phyloP scores from a whole-genome alignment of 2,113 vertebrate genomes.

The Circaetus cinerascens region DNA sequence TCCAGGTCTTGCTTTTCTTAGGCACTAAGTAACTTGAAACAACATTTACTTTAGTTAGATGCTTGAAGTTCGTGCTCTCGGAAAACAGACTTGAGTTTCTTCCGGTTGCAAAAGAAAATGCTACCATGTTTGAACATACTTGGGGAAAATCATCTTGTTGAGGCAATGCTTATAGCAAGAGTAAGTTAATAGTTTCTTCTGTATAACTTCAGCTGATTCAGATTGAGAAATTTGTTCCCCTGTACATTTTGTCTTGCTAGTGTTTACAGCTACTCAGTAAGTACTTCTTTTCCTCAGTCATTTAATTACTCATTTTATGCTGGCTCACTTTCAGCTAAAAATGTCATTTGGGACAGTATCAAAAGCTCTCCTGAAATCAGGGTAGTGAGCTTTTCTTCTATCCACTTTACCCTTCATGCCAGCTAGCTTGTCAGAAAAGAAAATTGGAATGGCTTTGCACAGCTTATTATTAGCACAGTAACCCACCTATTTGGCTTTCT shows the following conservation, averaged over 20 bases:
- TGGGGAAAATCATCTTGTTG: not conserved
- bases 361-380: not conserved
- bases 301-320: not conserved
- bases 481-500: not conserved
- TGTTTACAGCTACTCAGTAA: not conserved
- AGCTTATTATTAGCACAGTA: not conserved
- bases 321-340: not conserved
- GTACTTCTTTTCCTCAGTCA: not conserved
- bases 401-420: not conserved
- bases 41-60: not conserved
- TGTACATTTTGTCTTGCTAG: not conserved
- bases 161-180: not conserved
- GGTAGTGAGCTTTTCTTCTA: not conserved
- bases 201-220: not conserved
- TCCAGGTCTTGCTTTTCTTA: not conserved
- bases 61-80: not conserved
- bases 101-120: not conserved
- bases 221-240: not conserved
- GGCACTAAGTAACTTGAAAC: not conserved
- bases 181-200: not conserved
- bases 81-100: not conserved
- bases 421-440: not conserved
- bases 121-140: not conserved
- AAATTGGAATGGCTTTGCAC: not conserved
- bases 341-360: not conserved